phyloP scores from a whole-genome alignment of 1,140 invertebrate species.

The Laupala kohalensis region DNA sequence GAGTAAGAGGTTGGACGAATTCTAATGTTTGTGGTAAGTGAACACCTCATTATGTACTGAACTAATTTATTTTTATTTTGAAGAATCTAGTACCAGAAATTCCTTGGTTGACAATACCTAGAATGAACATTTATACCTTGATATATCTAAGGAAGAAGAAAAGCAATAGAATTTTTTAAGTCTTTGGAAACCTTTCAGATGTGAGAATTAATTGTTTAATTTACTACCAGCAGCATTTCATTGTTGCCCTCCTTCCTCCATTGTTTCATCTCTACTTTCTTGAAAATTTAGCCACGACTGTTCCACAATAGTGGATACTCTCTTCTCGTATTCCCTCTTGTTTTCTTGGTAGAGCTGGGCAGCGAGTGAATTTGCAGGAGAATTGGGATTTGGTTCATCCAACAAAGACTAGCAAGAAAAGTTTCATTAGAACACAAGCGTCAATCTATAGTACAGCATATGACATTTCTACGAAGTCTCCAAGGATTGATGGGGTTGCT shows the following conservation, averaged over 20 bases:
- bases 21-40: no score
- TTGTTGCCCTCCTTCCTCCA: neutral
- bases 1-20: no score
- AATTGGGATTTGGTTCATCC: slow-evolving; percentile 56
- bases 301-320: slow-evolving; percentile 53
- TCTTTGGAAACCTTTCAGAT: neutral
- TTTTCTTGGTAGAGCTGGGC: slow-evolving; percentile 55
- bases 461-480: neutral
- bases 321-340: slow-evolving; percentile 53
- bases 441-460: neutral
- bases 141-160: no score
- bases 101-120: no score
- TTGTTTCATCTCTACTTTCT: slow-evolving; percentile 4
- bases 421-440: neutral
- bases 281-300: slow-evolving; percentile 43
- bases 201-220: no score
- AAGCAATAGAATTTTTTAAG: no score
- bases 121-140: no score
- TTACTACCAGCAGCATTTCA: neutral
- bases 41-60: no score
- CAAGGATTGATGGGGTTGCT: neutral
- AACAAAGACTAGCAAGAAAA: slow-evolving; percentile 40
- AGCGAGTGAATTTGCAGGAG: slow-evolving; percentile 53
- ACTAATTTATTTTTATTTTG: no score
- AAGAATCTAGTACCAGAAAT: no score